Conservation (phyloP, 2,113 vertebrate genomes). For the Malurus elegans region DNA sequence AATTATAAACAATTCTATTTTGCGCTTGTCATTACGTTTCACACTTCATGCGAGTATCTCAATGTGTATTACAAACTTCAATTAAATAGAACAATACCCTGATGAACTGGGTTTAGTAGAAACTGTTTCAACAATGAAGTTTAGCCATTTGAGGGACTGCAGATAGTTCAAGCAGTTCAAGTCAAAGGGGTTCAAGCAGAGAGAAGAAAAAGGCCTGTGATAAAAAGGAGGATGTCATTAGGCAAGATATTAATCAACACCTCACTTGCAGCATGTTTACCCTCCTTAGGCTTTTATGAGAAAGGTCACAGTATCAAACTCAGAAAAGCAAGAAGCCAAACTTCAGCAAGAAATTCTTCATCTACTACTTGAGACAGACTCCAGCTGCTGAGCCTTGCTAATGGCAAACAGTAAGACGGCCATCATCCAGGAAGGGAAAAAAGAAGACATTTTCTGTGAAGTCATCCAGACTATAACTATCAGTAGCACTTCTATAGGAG, state of each 20-base stretch:
- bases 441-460: neutral
- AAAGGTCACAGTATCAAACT: neutral
- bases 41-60: neutral
- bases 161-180: neutral
- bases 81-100: conserved; percentile 39
- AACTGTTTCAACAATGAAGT: neutral
- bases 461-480: neutral
- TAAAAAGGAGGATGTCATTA: neutral
- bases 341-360: neutral
- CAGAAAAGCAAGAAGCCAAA: neutral
- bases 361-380: neutral
- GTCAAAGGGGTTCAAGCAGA: neutral
- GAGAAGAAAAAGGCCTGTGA: neutral
- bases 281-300: neutral
- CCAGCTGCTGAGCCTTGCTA: conserved; percentile 17
- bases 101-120: neutral
- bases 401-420: conserved; percentile 1
- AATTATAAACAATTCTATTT: conserved; percentile 66
- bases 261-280: neutral
- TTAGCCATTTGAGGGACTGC: neutral
- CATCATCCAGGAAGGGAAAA: neutral
- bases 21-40: neutral
- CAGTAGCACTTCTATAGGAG: neutral
- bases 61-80: conserved; percentile 43
- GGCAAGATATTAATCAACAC: neutral